phyloP scores from a whole-genome alignment of 2,113 vertebrate genomes.

The Mobula birostris region DNA sequence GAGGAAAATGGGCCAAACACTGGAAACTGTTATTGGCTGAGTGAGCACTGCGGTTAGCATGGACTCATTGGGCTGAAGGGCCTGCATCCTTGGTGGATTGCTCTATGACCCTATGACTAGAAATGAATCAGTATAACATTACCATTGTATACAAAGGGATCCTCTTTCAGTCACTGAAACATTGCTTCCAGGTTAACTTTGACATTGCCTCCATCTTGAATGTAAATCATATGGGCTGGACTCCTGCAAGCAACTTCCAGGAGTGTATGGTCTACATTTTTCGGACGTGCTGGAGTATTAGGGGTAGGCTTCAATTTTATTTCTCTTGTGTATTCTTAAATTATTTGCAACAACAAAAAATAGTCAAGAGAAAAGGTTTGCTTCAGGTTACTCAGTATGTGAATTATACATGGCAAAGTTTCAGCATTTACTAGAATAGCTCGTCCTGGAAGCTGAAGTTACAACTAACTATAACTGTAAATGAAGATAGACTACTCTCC shows the following conservation, averaged over 20 bases:
- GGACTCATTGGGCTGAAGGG: too few species aligned
- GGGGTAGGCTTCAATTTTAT: neutral
- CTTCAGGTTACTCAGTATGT: neutral
- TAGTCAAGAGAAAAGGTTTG: neutral
- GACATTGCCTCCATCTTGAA: neutral
- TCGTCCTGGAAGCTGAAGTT: neutral
- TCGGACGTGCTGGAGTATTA: neutral
- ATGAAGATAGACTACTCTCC: neutral
- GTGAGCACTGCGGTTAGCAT: too few species aligned
- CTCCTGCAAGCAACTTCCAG: neutral
- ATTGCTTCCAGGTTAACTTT: neutral
- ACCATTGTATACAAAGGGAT: too few species aligned
- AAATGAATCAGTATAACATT: too few species aligned
- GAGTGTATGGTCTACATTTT: neutral
- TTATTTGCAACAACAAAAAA: neutral
- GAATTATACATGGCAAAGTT: neutral
- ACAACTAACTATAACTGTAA: too few species aligned
- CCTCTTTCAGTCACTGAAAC: too few species aligned
- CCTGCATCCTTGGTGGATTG: too few species aligned
- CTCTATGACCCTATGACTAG: too few species aligned
- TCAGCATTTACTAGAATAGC: neutral
- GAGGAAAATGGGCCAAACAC: too few species aligned
- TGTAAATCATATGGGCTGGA: neutral
- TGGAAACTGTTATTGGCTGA: too few species aligned
- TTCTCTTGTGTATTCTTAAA: neutral